These are phyloP conservation scores for Xenus cinereus DNA, from an alignment of 2,113 vertebrate genomes.

Conservation along the genomic window DNA sequence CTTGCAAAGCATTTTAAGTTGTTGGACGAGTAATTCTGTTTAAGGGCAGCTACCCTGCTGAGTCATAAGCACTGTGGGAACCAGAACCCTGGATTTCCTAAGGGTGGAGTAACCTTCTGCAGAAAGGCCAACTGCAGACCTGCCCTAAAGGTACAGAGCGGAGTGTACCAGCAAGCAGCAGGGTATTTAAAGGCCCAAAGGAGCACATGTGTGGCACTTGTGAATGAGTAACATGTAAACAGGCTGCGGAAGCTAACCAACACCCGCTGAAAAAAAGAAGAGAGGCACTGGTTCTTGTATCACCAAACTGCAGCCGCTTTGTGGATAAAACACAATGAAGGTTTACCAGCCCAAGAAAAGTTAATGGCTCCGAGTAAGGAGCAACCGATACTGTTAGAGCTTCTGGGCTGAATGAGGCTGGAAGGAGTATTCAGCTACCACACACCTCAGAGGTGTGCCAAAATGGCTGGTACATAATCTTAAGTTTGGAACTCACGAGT, in stretches of 20 bases:
- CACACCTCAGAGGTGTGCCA: rapidly evolving
- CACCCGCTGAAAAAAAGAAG: not conserved
- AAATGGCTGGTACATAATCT: not conserved
- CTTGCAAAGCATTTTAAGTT: conserved; percentile 56
- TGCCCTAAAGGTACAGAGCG: not conserved
- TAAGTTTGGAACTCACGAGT: not conserved
- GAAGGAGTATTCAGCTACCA: rapidly evolving
- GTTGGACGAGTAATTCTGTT: conserved; percentile 41
- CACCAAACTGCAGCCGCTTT: not conserved
- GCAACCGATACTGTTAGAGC: not conserved
- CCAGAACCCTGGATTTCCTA: conserved; percentile 42
- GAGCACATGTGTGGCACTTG: not conserved
- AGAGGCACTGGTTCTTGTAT: not conserved
- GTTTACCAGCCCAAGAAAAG: not conserved
- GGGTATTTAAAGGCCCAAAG: conserved; percentile 32
- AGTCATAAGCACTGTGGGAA: conserved; percentile 60
- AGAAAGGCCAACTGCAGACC: conserved; percentile 41
- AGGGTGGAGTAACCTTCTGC: conserved; percentile 44
- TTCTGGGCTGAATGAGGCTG: not conserved
- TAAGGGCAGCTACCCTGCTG: conserved; percentile 13
- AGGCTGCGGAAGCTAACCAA: not conserved
- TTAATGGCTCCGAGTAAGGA: not conserved
- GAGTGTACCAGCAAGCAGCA: not conserved
- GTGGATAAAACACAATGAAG: not conserved
- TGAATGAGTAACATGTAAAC: not conserved